Percentiles rank a stretch among this genome's conserved stretches.
phyloP scores from a whole-genome alignment of 2,888 invertebrate species.

The Eristalis pertinax region DNA sequence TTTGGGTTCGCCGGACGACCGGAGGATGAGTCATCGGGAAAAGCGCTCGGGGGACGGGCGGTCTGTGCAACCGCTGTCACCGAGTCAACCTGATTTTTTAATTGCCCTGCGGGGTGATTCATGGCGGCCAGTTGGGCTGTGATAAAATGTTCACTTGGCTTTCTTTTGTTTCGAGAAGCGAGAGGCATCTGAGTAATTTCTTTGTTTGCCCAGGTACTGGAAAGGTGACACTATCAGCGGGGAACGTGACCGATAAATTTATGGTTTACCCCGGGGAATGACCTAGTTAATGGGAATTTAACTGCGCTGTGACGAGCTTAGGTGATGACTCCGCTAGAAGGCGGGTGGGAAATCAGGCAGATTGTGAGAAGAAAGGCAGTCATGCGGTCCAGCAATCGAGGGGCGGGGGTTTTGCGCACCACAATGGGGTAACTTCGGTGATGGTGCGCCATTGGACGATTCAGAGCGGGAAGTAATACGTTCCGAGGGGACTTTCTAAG shows the following conservation, averaged over 20 bases:
- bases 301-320: background rate
- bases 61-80: background rate
- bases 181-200: background rate
- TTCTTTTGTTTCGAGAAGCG: background rate
- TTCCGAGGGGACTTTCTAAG: too few species aligned
- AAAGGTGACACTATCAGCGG: background rate
- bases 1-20: background rate
- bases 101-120: conserved; percentile 13
- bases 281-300: background rate
- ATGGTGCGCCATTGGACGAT: too few species aligned
- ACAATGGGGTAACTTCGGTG: too few species aligned
- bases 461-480: too few species aligned
- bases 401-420: too few species aligned
- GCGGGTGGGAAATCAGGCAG: background rate
- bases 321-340: background rate
- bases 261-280: background rate
- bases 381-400: too few species aligned
- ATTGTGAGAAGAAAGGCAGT: too few species aligned
- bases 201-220: background rate
- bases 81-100: conserved; percentile 16
- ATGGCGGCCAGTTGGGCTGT: background rate
- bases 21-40: background rate
- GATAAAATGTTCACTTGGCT: background rate
- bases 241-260: background rate
- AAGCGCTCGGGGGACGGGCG: background rate